Evolutionary conservation across 2,797 vertebrate genomes (phyloP).

Genomic region (Liparis tanakae): DNA sequence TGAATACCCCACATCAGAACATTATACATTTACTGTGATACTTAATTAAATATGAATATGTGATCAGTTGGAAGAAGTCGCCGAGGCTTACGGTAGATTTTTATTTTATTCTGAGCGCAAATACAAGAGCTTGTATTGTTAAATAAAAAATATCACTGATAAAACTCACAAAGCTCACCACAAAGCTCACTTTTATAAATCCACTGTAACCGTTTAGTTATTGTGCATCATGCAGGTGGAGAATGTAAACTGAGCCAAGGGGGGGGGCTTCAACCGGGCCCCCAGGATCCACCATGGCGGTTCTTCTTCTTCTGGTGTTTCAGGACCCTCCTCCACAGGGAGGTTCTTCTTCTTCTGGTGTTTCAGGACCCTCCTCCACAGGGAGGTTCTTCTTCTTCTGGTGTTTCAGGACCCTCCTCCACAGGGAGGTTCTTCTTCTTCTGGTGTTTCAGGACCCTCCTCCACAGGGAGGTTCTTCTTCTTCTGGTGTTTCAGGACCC

Average conservation of each 20-base stretch:
- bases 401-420: no score
- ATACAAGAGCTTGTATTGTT: slow-evolving; percentile 51
- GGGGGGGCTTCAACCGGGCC: slow-evolving; percentile 21
- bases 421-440: no score
- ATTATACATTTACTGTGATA: background rate
- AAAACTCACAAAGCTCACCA: slow-evolving; percentile 57
- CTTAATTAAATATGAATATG: background rate
- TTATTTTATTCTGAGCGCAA: slow-evolving; percentile 66
- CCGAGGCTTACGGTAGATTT: slow-evolving; percentile 53
- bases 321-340: no score
- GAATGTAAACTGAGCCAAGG: slow-evolving; percentile 27
- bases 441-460: no score
- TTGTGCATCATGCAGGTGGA: slow-evolving; percentile 20
- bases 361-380: slow-evolving; percentile 25
- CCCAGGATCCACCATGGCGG: slow-evolving; percentile 21
- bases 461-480: no score
- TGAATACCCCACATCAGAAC: background rate
- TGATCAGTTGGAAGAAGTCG: background rate
- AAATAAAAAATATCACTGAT: slow-evolving; percentile 54
- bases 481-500: no score
- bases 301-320: no score
- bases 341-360: no score
- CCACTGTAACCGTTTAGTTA: slow-evolving; percentile 22
- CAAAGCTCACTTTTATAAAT: slow-evolving; percentile 29
- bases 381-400: background rate